Base-by-base conservation (phyloP, 2,888 invertebrate species). In the Lymantria monacha region DNA sequence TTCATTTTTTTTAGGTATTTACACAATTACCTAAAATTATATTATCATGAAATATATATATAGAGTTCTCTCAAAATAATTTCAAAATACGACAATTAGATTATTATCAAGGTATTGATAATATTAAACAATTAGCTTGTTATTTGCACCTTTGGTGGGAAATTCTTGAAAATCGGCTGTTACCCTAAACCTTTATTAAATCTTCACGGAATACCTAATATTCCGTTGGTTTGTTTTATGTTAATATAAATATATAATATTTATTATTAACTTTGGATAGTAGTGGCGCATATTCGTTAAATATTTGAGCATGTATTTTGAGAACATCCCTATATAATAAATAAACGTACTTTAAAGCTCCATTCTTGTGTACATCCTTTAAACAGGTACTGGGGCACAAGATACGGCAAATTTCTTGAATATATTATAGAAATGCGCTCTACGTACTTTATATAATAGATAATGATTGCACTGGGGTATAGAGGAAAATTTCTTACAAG, bases 1-100 rank as follows among this genome's bases (percentile, higher is more conserved):
- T 79, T 77, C 75, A 75, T 81, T 66, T 77, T 79, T 80, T 77
- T 79, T 80, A 85, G 82, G 83, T 86, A 83, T 83, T 77, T 83
- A 83, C 79, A 83, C 57, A 69, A 73, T 81, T 76, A 83, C 79
- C 85, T 81, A 83, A 81, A 75, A 74, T 65, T 72, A 73, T 68
- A 66, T 57, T 41, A 59, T 46, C 61, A 57, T 61, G 54, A 55
- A 60, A 52, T 55, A 57, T 50, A 64, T 49, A 57, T 50, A 64
- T 49, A 57, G 54, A 8, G 9, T 33, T 9, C 33, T 8, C 33
- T 33, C 33, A 33, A 10, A 33, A 33, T 33, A 33, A 9, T 33
- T 1, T 33, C 10, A 8, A 33, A 33, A 33, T 33, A 33, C 33
- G 33, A 33, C 9, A 1, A 1, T 9, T 33, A 9, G 9, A 33